Percentiles rank a stretch among this genome's conserved stretches.
Evolutionary conservation across 2,797 vertebrate genomes (phyloP).

Genomic region (Cirrhinus molitorella): DNA sequence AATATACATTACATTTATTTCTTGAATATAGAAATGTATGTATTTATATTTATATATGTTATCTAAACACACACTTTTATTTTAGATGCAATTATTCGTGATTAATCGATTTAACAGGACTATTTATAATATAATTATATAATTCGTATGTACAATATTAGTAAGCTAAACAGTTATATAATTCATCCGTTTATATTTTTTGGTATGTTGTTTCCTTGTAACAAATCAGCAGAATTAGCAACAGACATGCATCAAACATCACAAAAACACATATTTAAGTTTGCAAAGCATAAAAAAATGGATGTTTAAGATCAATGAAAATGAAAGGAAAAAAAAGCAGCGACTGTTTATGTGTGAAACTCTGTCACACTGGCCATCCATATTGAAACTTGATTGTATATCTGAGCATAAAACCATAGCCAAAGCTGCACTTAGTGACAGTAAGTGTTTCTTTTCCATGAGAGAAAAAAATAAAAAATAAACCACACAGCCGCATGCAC

Average conservation of each 20-base stretch:
- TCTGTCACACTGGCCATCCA: background rate
- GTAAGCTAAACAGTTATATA: background rate
- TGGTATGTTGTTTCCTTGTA: background rate
- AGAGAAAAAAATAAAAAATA: background rate
- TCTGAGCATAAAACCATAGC: conserved; percentile 35
- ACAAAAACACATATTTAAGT: no score
- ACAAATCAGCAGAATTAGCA: background rate
- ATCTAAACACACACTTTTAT: no score
- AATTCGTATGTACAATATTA: background rate
- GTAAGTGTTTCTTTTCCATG: conserved; percentile 25
- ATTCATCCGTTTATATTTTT: background rate
- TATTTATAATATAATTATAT: background rate
- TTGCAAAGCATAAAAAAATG: no score
- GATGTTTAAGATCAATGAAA: background rate
- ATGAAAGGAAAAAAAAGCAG: background rate
- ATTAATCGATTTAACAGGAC: no score
- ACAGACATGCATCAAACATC: no score
- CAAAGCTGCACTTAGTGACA: conserved; percentile 14
- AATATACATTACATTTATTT: no score
- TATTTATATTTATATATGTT: no score
- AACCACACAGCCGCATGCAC: conserved; percentile 19
- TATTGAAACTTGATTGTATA: background rate
- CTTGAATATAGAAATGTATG: no score
- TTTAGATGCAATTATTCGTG: no score
- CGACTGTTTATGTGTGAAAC: background rate